Percentiles rank a stretch among this genome's conserved stretches.
These are phyloP conservation scores for Accipiter cooperii DNA, from an alignment of 2,113 vertebrate species.

Conservation along the genomic window DNA sequence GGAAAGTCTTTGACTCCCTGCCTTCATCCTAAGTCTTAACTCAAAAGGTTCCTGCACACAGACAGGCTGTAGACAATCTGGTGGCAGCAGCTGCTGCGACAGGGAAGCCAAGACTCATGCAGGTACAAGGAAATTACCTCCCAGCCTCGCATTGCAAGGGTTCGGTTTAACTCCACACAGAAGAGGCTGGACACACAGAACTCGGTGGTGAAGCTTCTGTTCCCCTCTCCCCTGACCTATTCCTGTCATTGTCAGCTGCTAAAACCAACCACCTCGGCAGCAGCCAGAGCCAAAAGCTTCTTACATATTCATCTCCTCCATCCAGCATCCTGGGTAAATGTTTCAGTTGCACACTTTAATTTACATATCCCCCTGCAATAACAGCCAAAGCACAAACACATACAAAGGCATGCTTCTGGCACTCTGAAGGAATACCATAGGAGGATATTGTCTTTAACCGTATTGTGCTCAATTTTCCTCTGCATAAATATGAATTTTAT, in stretches of 20 bases:
- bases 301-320: background rate
- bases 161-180: background rate
- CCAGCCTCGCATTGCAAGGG: background rate
- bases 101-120: background rate
- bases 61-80: background rate
- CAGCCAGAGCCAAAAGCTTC: background rate
- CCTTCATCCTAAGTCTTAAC: background rate
- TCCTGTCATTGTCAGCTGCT: background rate
- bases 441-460: background rate
- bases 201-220: background rate
- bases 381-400: background rate
- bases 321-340: background rate
- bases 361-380: background rate
- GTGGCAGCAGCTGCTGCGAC: background rate
- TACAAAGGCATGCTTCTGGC: background rate
- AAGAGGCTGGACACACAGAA: background rate
- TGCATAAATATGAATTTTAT: background rate
- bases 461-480: background rate
- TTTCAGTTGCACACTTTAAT: background rate
- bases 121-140: background rate
- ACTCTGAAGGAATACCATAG: background rate
- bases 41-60: background rate
- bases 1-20: background rate
- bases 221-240: background rate
- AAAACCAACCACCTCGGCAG: background rate